Evolutionary conservation across 2,888 invertebrate species (phyloP).

Genomic region (Coleophora flavipennella): DNA sequence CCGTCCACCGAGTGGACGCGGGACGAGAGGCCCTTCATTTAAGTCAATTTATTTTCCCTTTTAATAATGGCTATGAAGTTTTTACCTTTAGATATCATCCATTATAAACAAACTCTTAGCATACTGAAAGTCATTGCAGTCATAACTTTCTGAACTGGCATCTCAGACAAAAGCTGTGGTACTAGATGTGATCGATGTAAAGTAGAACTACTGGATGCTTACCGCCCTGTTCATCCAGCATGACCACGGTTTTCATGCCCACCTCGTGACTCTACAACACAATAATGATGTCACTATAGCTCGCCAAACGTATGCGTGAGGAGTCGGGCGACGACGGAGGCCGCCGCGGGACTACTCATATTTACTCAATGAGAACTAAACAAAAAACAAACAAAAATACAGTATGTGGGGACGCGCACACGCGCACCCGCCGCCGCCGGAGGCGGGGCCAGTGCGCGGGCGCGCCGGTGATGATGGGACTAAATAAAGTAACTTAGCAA

Average conservation of each 20-base stretch:
- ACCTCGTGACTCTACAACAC: conserved; percentile 99
- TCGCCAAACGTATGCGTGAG: conserved; percentile 63
- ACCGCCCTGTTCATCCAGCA: conserved; percentile 99
- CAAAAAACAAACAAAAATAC: too few species aligned
- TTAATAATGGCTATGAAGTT: conserved; percentile 56
- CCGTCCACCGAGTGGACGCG: conserved; percentile 21
- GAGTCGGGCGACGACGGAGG: conserved; percentile 26
- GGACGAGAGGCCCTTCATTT: conserved; percentile 37
- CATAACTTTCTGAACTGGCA: conserved; percentile 62
- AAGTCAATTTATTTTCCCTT: conserved; percentile 28
- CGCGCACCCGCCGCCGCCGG: conserved; percentile 28
- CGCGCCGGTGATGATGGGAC: conserved; percentile 22
- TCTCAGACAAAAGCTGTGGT: conserved; percentile 67
- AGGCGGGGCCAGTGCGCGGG: conserved; percentile 11
- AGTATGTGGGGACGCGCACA: too few species aligned
- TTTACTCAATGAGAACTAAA: too few species aligned
- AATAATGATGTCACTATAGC: conserved; percentile 74
- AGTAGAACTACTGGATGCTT: conserved; percentile 80
- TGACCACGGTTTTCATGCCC: conserved; percentile 99
- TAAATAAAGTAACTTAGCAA: conserved; percentile 59
- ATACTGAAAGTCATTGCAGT: conserved; percentile 53
- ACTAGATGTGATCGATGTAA: conserved; percentile 64
- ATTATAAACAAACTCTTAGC: conserved; percentile 59
- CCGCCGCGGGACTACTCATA: too few species aligned
- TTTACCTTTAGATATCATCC: conserved; percentile 59